Evolutionary conservation across 2,888 invertebrate genomes (phyloP).

Genomic region (Synanthedon myopaeformis): DNA sequence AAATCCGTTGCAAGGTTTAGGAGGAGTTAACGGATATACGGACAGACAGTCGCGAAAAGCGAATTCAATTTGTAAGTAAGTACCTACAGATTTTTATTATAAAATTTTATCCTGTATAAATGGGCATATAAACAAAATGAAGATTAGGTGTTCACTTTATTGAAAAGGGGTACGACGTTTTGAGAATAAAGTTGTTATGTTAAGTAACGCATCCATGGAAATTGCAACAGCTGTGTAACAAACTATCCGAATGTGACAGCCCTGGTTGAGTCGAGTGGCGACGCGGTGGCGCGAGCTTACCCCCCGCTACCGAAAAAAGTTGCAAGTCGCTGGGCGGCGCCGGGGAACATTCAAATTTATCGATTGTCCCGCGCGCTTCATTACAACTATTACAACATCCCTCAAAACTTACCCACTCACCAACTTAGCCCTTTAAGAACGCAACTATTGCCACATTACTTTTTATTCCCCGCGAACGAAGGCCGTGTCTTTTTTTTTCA

Average conservation of each 20-base stretch:
- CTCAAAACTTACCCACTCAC: slow-evolving; percentile 63
- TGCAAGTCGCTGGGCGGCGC: slow-evolving; percentile 66
- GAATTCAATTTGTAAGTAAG: no score
- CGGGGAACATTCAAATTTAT: slow-evolving; percentile 70
- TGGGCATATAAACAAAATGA: no score
- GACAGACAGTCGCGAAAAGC: no score
- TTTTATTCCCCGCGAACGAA: slow-evolving; percentile 46
- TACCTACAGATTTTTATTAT: no score
- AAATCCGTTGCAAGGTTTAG: no score
- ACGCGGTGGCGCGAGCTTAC: slow-evolving; percentile 49
- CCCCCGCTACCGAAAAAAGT: slow-evolving; percentile 63
- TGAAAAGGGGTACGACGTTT: no score
- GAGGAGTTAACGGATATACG: no score
- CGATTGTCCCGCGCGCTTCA: slow-evolving; percentile 65
- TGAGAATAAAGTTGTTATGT: no score
- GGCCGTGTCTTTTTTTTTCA: slow-evolving; percentile 50
- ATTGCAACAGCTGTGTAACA: not conserved
- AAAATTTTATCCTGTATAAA: no score
- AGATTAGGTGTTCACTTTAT: no score
- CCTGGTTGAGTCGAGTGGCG: slow-evolving; percentile 30
- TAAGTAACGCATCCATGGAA: not conserved
- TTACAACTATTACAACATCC: slow-evolving; percentile 67
- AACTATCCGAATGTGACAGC: not conserved
- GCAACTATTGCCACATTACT: slow-evolving; percentile 59
- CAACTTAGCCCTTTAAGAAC: slow-evolving; percentile 61